Percentiles rank a stretch among this genome's conserved stretches.
phyloP scores from a whole-genome alignment of 2,113 vertebrate genomes.

The Corythornis madagascariensis region DNA sequence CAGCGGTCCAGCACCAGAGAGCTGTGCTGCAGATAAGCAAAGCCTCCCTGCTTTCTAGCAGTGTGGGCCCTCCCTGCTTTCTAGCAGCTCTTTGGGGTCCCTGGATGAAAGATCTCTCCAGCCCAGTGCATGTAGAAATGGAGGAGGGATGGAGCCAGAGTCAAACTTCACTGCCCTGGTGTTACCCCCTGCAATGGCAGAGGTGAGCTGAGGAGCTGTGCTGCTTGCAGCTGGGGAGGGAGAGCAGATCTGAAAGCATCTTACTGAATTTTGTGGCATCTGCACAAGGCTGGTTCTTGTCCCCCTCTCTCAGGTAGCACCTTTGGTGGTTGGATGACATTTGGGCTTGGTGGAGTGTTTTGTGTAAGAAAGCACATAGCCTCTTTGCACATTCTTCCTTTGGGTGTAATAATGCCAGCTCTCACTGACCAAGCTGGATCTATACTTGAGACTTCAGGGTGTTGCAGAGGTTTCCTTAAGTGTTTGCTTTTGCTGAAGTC shows the following conservation, averaged over 20 bases:
- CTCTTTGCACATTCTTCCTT: neutral
- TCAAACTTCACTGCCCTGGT: neutral
- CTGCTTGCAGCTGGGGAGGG: neutral
- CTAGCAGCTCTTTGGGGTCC: neutral
- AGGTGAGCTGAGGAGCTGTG: neutral
- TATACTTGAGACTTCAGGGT: neutral
- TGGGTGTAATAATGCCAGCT: neutral
- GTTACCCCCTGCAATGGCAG: fast-evolving
- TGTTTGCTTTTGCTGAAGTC: neutral
- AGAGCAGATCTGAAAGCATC: neutral
- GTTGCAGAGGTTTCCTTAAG: neutral
- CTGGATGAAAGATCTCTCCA: neutral
- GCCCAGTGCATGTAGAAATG: neutral
- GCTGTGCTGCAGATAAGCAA: neutral
- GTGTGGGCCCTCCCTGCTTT: neutral
- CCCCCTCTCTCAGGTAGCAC: neutral
- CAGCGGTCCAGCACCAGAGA: neutral
- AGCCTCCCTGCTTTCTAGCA: neutral
- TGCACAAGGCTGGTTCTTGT: neutral
- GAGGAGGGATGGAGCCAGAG: neutral
- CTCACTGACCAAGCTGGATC: neutral
- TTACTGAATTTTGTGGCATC: neutral
- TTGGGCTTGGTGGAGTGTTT: neutral
- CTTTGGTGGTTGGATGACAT: neutral
- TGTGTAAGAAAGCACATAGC: neutral